Evolutionary conservation across 1,140 invertebrate genomes (phyloP).

Genomic region (Conus betulinus): DNA sequence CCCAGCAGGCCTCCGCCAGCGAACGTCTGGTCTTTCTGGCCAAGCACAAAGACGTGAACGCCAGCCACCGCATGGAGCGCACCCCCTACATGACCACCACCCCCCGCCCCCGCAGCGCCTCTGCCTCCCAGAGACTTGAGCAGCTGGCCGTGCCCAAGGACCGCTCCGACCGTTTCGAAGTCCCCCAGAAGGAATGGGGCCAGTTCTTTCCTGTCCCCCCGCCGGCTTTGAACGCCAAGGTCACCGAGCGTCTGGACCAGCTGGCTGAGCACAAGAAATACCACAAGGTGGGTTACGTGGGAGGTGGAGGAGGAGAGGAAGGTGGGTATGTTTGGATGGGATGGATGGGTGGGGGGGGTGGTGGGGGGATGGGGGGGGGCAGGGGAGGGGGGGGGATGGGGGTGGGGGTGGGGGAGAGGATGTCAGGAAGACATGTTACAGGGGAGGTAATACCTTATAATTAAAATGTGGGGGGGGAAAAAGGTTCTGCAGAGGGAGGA

Average conservation of each 20-base stretch:
- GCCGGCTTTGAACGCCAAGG: conserved; percentile 48
- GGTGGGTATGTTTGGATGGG: no score
- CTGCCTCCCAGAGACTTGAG: conserved; percentile 52
- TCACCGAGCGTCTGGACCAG: conserved; percentile 53
- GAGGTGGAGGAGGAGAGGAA: no score
- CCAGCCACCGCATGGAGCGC: conserved; percentile 53
- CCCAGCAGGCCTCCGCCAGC: conserved; percentile 53
- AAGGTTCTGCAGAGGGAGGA: no score
- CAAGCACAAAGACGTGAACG: conserved; percentile 47
- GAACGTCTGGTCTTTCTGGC: conserved; percentile 52
- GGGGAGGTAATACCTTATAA: no score
- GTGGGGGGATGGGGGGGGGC: no score
- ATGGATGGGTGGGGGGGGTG: no score
- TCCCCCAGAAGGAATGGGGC: conserved; percentile 56
- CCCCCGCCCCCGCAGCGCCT: conserved; percentile 47
- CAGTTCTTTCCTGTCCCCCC: conserved; percentile 50
- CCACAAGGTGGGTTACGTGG: conserved; percentile 32
- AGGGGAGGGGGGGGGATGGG: no score
- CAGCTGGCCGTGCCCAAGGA: conserved; percentile 52
- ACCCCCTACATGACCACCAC: conserved; percentile 58
- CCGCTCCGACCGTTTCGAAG: conserved; percentile 46
- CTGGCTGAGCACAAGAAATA: conserved; percentile 59
- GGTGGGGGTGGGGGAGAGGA: no score
- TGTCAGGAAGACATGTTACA: no score
- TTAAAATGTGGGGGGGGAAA: no score